Evolutionary conservation across 2,888 invertebrate species (phyloP), one percentile per base, ranked within the genome.

Genomic region (Cantharis flavilabris): DNA sequence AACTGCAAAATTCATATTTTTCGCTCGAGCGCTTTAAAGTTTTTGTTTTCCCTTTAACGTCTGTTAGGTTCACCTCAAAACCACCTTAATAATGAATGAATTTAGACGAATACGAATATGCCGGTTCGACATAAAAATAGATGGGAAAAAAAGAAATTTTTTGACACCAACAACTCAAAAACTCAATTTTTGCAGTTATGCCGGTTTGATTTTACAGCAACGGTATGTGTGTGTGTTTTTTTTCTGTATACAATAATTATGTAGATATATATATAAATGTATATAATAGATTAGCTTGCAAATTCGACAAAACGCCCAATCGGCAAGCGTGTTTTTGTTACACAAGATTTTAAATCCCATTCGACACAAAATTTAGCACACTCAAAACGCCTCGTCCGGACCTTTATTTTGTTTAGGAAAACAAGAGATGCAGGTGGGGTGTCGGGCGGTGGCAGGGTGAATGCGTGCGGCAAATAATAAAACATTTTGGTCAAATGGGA

Each of bases 281-380:
- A 67, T 23, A 67, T 67, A 67, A 79, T 73, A 77, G 49, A 49
- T n/a, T 49, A 49, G n/a, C 49, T 49, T 49, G 49, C 28, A 73
- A 63, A 71, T 75, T 73, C 64, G 71, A 65, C 69, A 73, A 73
- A 77, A 70, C 71, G 69, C 75, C 75, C 71, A 75, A 72, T 62
- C 64, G 74, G 49, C 49, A 49, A 49, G 49, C 49, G 67, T 79
- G 83, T 85, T 85, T 86, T 86, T 86, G 86, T 86, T 86, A 86
- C 84, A 86, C 84, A 85, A 84, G 83, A 75, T 84, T 84, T 80
- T 76, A 78, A 81, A 82, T 83, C 83, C 83, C 79, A 81, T 79
- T 82, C 81, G 79, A 81, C 82, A 76, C 81, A 80, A 81, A 65
- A 62, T 71, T 16, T 28, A 23, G 10, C 67, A 11, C 26, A 16